Evolutionary conservation across 1,140 invertebrate genomes (phyloP), one percentile per base, ranked within the genome.

Genomic region (Danaus plexippus): DNA sequence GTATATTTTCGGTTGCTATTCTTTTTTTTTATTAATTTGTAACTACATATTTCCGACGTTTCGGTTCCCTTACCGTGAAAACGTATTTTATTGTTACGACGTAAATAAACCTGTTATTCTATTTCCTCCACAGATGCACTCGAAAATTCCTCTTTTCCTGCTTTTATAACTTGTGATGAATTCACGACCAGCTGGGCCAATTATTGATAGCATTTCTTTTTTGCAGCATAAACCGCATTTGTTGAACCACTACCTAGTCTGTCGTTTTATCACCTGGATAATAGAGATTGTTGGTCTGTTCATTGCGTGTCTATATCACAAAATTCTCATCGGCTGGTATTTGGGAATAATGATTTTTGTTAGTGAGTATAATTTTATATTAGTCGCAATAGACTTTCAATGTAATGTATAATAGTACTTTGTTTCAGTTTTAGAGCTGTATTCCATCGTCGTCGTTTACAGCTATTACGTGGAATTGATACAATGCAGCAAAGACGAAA

Each of bases 351-450:
- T 58, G 10, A 52, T 58, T 12, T 58, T 52, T 50, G 40, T 52
- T 47, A 32, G 56, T 58, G 12, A 58, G 56, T 58, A 22, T 45
- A 11, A 32, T 49, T 49, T 2, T 49, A 8, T 22, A 32, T 9
- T 3, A 32, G 7, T n/a, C 22, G n/a, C 11, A 49, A 32, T 15
- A 9, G 10, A 9, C 40, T 40, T 13, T 10, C 9, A n/a, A 11
- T 49, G 1, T 49, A 10, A 49, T 32, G 1, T 32, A n/a, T 49
- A 49, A 49, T n/a, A 49, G 11, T 47, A 45, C 49, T 52, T 46
- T 62, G n/a, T 66, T 64, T 10, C 54, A 77, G 74, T 77, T 48
- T 22, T 75, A 15, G 75, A 77, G 32, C 57, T 71, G 9, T 77
- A 77, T 44, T 55, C 54, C 0, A 64, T 71, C 22, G 46, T 71